Evolutionary conservation across 2,797 vertebrate species (phyloP).

Genomic region (Holocentrus rufus): DNA sequence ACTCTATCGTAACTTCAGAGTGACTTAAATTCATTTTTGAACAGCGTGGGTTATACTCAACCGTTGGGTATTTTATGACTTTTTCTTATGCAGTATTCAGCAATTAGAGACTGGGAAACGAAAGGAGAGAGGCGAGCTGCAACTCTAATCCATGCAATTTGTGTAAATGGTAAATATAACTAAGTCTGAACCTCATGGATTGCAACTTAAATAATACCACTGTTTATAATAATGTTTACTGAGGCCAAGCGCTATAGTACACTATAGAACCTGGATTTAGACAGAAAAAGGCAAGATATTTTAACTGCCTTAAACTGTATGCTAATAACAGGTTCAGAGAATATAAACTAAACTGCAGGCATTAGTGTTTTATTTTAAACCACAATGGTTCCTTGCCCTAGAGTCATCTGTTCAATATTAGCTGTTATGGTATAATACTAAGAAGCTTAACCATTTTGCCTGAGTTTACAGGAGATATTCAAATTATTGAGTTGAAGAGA

Average conservation of each 20-base stretch:
- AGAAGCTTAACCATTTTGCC: not conserved
- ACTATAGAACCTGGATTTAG: no score
- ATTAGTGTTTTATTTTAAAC: not conserved
- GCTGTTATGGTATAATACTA: not conserved
- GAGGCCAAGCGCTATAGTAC: no score
- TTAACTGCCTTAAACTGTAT: not conserved
- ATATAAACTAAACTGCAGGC: slow-evolving; percentile 5
- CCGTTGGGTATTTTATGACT: not conserved
- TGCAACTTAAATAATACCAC: no score
- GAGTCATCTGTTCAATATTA: not conserved
- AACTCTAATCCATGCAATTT: no score
- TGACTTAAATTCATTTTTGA: not conserved
- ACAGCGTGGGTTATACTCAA: not conserved
- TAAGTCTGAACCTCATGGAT: no score
- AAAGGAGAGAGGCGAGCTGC: not conserved
- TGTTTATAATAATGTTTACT: no score
- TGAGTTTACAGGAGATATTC: not conserved
- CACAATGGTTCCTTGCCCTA: not conserved
- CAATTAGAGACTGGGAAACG: not conserved
- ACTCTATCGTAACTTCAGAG: no score
- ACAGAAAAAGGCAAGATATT: not conserved
- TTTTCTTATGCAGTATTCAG: not conserved
- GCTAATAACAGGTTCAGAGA: not conserved
- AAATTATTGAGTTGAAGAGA: not conserved
- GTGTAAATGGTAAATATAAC: no score